These are phyloP conservation scores for Tetragnatha montana DNA, from an alignment of 2,888 invertebrate genomes.

Conservation along the genomic window DNA sequence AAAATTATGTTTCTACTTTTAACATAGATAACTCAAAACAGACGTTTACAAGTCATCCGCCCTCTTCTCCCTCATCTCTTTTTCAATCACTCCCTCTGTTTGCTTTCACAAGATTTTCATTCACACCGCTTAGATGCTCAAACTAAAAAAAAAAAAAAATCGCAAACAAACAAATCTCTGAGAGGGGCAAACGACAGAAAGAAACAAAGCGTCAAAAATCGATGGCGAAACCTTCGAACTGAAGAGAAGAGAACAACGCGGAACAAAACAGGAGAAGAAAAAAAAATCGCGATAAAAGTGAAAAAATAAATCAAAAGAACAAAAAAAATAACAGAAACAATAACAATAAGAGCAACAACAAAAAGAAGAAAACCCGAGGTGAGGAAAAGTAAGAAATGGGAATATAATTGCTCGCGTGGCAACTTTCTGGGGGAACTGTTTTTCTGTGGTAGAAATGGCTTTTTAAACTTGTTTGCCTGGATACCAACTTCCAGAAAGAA, in stretches of 20 bases:
- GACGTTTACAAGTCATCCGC: not conserved
- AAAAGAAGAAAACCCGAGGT: slow-evolving; percentile 14
- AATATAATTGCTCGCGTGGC: slow-evolving; percentile 56
- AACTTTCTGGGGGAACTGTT: slow-evolving; percentile 45
- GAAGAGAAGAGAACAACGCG: not conserved
- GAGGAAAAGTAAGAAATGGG: slow-evolving; percentile 63
- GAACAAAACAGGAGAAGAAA: not conserved
- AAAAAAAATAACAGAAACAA: slow-evolving; percentile 29
- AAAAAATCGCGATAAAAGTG: slow-evolving; percentile 2
- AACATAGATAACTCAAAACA: not conserved
- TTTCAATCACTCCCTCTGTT: slow-evolving; percentile 21
- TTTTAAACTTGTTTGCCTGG: slow-evolving; percentile 64
- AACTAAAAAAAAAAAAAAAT: not conserved
- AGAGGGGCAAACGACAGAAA: not conserved
- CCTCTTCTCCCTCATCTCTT: not conserved
- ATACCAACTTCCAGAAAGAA: slow-evolving; percentile 36
- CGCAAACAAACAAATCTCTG: no score
- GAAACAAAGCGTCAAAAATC: slow-evolving; percentile 19
- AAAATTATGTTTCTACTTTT: no score
- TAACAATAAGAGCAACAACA: slow-evolving; percentile 28
- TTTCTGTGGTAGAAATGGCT: slow-evolving; percentile 61
- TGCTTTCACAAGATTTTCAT: slow-evolving; percentile 41
- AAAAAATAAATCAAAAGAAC: slow-evolving; percentile 15
- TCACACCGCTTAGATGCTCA: not conserved
- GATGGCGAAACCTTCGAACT: slow-evolving; percentile 35